Evolutionary conservation across 2,888 invertebrate genomes (phyloP).

Genomic region (Hypsopygia costalis): DNA sequence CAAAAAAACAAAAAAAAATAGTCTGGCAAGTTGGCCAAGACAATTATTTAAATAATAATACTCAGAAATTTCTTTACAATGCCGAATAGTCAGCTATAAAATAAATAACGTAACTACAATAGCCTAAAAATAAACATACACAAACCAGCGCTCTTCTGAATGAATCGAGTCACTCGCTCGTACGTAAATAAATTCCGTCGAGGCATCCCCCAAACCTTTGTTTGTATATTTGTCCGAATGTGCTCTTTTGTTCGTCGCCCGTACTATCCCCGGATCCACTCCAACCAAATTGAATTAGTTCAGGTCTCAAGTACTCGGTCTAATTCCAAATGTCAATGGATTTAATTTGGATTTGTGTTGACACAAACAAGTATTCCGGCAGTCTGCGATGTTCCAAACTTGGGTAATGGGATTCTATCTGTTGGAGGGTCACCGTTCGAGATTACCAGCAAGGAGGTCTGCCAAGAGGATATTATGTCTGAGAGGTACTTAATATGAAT

Average conservation of each 20-base stretch:
- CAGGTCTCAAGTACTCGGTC: conserved; percentile 42
- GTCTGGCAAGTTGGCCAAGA: too few species aligned
- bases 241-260: conserved; percentile 49
- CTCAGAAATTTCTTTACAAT: too few species aligned
- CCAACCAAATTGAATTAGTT: conserved; percentile 57
- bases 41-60: too few species aligned
- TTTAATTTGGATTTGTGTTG: conserved; percentile 62
- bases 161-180: conserved; percentile 5
- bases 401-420: neutral
- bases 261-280: conserved; percentile 47
- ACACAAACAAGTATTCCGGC: conserved; percentile 14
- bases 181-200: conserved; percentile 39
- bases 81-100: too few species aligned
- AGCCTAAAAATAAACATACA: too few species aligned
- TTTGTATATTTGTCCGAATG: conserved; percentile 41
- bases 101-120: too few species aligned
- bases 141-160: too few species aligned
- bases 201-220: conserved; percentile 35
- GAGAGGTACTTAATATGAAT: neutral
- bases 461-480: neutral
- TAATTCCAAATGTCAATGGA: conserved; percentile 64
- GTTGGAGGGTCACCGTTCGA: neutral
- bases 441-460: conserved; percentile 6
- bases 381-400: conserved; percentile 3
- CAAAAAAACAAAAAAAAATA: too few species aligned